These are phyloP conservation scores for Solea solea DNA, from an alignment of 2,113 vertebrate genomes.

Conservation along the genomic window DNA sequence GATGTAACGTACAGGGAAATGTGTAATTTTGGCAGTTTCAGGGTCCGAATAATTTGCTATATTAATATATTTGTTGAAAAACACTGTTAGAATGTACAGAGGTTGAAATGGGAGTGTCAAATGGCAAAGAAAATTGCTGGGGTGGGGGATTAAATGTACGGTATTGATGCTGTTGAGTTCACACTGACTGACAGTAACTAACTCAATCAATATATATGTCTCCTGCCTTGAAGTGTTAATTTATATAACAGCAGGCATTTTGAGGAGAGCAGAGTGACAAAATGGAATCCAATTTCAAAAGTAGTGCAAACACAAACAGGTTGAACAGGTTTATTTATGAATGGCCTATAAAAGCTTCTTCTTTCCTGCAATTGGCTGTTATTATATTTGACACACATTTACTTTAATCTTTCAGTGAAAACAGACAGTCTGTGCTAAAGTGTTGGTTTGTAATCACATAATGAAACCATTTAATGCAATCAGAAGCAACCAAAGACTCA, in stretches of 20 bases:
- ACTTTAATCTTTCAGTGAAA: conserved; percentile 19
- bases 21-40: too few species aligned
- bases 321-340: conserved; percentile 67
- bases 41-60: too few species aligned
- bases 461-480: conserved; percentile 39
- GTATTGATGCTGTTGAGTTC: background rate
- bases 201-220: conserved; percentile 24
- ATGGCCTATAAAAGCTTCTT: conserved; percentile 36
- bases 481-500: conserved; percentile 28
- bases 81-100: too few species aligned
- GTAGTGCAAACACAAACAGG: conserved; percentile 57
- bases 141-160: too few species aligned
- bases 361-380: conserved; percentile 9
- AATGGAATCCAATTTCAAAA: conserved; percentile 60
- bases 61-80: too few species aligned
- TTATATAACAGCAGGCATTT: conserved; percentile 26
- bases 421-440: conserved; percentile 7
- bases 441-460: conserved; percentile 43
- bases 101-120: too few species aligned
- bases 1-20: too few species aligned
- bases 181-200: background rate
- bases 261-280: conserved; percentile 17
- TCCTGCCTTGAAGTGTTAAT: conserved; percentile 9
- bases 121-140: too few species aligned
- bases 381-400: conserved; percentile 24